Conservation (phyloP, 1,140 invertebrate genomes). For the Mesaphorura yosii region DNA sequence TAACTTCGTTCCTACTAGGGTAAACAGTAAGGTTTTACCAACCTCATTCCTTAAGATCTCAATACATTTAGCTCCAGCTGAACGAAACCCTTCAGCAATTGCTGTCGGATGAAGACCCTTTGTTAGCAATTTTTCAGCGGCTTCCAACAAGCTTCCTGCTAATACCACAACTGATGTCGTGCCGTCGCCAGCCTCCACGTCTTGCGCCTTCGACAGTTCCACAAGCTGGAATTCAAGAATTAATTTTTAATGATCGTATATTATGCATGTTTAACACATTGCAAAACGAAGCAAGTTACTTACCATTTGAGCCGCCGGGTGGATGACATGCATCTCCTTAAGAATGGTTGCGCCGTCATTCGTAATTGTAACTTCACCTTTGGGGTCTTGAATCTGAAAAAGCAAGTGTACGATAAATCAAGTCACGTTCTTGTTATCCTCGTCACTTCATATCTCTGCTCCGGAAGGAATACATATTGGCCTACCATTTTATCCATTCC, state of each 20-base stretch:
- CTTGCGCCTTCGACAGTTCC: slow-evolving; percentile 95
- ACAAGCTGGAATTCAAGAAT: slow-evolving; percentile 67
- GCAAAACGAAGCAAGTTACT: too few relatives aligned
- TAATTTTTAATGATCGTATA: too few relatives aligned
- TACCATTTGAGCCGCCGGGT: slow-evolving; percentile 99
- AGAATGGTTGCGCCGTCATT: slow-evolving; percentile 99
- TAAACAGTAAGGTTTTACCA: not conserved
- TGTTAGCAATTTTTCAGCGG: slow-evolving; percentile 78
- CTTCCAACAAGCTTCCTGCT: slow-evolving; percentile 88
- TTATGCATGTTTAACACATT: too few relatives aligned
- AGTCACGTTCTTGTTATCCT: too few relatives aligned
- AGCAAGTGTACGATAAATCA: too few relatives aligned
- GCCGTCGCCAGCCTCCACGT: slow-evolving; percentile 97
- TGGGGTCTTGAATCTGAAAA: slow-evolving; percentile 75
- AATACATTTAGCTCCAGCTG: slow-evolving; percentile 70
- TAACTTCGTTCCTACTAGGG: not conserved
- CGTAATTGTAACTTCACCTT: slow-evolving; percentile 98
- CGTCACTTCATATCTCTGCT: too few relatives aligned
- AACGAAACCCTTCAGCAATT: slow-evolving; percentile 94
- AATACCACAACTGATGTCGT: slow-evolving; percentile 96
- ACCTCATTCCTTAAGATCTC: slow-evolving; percentile 47
- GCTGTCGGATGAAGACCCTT: slow-evolving; percentile 96
- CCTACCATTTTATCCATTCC: slow-evolving; percentile 99
- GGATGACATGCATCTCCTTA: slow-evolving; percentile 97
- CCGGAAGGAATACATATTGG: not conserved